These are phyloP conservation scores for Dioctria rufipes DNA, from an alignment of 2,888 invertebrate genomes.

Conservation along the genomic window DNA sequence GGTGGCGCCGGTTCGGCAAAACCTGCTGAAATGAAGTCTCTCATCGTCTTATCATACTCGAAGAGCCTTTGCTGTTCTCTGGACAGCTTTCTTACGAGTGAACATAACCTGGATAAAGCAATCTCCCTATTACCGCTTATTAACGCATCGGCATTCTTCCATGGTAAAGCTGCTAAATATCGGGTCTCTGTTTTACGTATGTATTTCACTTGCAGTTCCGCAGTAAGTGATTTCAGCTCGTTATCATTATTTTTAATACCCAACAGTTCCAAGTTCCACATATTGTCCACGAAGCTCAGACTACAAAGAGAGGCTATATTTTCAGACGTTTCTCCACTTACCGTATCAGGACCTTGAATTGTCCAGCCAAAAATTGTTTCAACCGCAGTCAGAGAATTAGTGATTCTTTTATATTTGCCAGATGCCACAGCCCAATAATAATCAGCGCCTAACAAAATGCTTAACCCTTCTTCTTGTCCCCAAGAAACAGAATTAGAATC, in stretches of 20 bases:
- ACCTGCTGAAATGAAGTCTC: background rate
- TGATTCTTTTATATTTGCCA: slow-evolving; percentile 1
- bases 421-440: slow-evolving; percentile 18
- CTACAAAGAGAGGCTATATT: background rate
- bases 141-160: background rate
- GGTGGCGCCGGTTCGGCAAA: slow-evolving; percentile 17
- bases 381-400: background rate
- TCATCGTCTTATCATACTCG: no score
- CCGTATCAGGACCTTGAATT: background rate
- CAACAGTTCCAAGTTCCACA: background rate
- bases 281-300: slow-evolving; percentile 5
- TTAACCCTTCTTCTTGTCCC: background rate
- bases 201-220: background rate
- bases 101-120: background rate
- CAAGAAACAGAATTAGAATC: slow-evolving; percentile 9
- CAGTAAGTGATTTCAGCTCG: background rate
- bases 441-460: background rate
- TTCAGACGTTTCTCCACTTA: background rate
- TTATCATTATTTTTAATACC: background rate
- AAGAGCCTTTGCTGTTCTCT: no score
- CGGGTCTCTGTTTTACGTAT: background rate
- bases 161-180: background rate
- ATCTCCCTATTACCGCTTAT: slow-evolving; percentile 1
- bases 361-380: background rate
- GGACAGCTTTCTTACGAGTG: background rate